Percentiles rank a stretch among this genome's conserved stretches.
These are phyloP conservation scores for Halcyon badia DNA, from an alignment of 2,797 vertebrate genomes.

Conservation along the genomic window DNA sequence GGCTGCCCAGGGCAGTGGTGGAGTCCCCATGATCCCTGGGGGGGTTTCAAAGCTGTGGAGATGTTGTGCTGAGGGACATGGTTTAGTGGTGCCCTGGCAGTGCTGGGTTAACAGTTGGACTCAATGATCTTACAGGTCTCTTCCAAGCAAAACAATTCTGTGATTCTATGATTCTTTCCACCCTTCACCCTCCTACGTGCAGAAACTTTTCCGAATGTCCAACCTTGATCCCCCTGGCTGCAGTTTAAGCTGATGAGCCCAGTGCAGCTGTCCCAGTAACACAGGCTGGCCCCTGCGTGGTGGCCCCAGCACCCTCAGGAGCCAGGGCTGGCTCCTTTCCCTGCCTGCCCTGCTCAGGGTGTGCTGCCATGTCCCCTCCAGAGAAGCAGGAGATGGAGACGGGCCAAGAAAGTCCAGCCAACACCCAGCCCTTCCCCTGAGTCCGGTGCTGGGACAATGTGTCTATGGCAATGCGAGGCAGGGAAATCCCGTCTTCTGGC, in stretches of 20 bases:
- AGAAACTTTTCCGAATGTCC: not conserved
- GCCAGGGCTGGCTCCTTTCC: not conserved
- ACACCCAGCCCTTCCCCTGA: not conserved
- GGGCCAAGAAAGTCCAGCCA: not conserved
- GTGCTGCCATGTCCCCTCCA: not conserved
- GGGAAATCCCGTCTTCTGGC: not conserved
- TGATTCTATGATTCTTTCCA: not conserved
- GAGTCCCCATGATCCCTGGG: not conserved
- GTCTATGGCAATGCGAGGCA: not conserved
- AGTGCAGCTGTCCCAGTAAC: conserved; percentile 41
- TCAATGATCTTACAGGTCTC: not conserved
- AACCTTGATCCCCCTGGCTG: not conserved
- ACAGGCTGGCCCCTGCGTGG: not conserved
- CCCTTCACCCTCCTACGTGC: not conserved
- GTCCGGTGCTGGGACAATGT: not conserved
- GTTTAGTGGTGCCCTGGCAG: not conserved
- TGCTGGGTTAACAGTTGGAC: not conserved
- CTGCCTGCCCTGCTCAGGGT: not conserved
- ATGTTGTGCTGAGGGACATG: not conserved
- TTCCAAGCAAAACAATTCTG: not conserved
- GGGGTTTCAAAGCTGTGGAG: not conserved
- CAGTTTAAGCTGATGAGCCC: not conserved
- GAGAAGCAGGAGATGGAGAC: not conserved
- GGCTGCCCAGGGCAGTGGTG: not conserved
- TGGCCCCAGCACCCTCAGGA: not conserved